phyloP scores from a whole-genome alignment of 2,113 vertebrate species.

The Trogon surrucura region DNA sequence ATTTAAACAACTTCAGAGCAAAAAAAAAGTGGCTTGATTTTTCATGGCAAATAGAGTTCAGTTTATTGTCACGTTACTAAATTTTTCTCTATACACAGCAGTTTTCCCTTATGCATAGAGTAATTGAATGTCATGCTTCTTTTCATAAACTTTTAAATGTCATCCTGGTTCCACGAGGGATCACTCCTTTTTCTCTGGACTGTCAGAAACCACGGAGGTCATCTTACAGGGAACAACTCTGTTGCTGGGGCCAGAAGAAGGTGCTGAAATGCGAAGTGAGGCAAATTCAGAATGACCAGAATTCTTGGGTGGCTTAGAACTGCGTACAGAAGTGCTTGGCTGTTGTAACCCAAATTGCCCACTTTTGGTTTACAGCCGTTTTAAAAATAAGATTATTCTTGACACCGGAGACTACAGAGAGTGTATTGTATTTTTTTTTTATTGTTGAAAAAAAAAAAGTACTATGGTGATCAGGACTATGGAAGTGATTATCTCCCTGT shows the following conservation, averaged over 20 bases:
- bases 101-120: not conserved
- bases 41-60: not conserved
- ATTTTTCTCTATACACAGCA: not conserved
- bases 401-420: not conserved
- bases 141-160: not conserved
- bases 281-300: not conserved
- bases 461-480: rapidly evolving
- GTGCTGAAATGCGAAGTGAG: not conserved
- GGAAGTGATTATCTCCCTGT: no score
- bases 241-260: not conserved
- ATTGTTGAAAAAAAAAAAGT: not conserved
- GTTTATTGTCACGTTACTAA: not conserved
- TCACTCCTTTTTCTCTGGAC: not conserved
- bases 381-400: not conserved
- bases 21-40: not conserved
- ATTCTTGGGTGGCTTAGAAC: not conserved
- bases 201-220: not conserved
- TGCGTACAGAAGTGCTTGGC: not conserved
- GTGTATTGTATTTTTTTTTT: not conserved
- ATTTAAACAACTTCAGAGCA: not conserved
- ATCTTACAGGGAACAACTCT: not conserved
- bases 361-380: not conserved
- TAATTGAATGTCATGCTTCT: not conserved
- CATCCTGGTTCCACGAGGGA: not conserved
- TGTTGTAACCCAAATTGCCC: not conserved